phyloP scores from a whole-genome alignment of 2,888 invertebrate species.

The Lepeophtheirus nordmannii region DNA sequence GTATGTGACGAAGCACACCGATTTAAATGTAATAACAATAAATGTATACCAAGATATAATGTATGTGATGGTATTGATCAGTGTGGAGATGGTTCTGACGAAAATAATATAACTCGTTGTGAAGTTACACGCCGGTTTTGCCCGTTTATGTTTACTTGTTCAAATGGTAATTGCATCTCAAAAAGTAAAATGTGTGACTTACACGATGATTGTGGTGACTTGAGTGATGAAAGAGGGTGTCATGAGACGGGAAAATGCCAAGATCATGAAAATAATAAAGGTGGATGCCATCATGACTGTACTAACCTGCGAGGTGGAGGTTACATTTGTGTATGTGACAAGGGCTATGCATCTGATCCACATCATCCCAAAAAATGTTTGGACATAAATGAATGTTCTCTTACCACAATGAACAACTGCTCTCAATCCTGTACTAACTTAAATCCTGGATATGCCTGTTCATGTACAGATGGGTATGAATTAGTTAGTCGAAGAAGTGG shows the following conservation, averaged over 20 bases:
- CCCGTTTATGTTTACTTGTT: conserved; percentile 54
- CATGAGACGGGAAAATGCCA: conserved; percentile 38
- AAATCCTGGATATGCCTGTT: conserved; percentile 74
- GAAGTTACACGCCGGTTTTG: conserved; percentile 48
- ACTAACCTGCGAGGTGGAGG: conserved; percentile 64
- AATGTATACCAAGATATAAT: conserved; percentile 51
- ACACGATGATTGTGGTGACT: conserved; percentile 76
- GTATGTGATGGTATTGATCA: conserved; percentile 76
- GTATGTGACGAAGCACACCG: conserved; percentile 55
- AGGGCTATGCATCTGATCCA: conserved; percentile 64
- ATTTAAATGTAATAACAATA: conserved; percentile 77
- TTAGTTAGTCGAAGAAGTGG: conserved; percentile 60
- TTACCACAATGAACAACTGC: conserved; percentile 63
- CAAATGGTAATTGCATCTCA: conserved; percentile 68
- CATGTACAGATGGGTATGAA: conserved; percentile 65
- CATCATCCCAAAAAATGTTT: conserved; percentile 65
- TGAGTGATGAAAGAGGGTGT: conserved; percentile 77
- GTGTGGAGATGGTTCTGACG: conserved; percentile 86
- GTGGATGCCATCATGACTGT: conserved; percentile 84
- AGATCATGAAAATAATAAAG: conserved; percentile 34
- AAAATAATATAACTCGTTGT: conserved; percentile 82
- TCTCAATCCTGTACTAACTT: conserved; percentile 82
- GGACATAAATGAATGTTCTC: conserved; percentile 74
- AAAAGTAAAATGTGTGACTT: conserved; percentile 66
- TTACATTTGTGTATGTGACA: conserved; percentile 75